Conservation (phyloP, 2,888 invertebrate species). For the Torymus auratus region DNA sequence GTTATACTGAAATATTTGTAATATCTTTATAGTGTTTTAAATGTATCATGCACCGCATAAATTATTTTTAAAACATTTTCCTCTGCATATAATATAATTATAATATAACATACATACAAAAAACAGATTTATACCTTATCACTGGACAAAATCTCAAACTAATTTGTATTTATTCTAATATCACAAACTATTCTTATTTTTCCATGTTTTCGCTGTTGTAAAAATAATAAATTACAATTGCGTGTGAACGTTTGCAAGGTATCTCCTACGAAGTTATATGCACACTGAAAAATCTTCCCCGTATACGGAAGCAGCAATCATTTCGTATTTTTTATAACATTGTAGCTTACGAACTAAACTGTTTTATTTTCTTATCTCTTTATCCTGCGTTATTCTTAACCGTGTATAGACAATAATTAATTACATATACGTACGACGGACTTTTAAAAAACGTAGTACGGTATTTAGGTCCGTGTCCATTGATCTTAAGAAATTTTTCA, state of each 20-base stretch:
- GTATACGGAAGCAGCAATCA: constrained; percentile 32
- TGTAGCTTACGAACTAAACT: constrained; percentile 32
- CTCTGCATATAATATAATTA: constrained; percentile 7
- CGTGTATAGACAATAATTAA: not conserved
- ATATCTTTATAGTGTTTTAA: constrained; percentile 21
- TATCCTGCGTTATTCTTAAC: not conserved
- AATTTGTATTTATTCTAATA: constrained; percentile 54
- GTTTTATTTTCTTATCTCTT: not conserved
- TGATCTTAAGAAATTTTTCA: constrained; percentile 46
- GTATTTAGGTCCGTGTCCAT: not conserved
- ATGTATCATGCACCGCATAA: constrained; percentile 14
- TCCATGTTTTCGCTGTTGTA: constrained; percentile 33
- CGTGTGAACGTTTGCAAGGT: constrained; percentile 56
- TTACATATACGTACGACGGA: constrained; percentile 1
- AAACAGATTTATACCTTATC: constrained; percentile 41
- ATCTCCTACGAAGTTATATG: constrained; percentile 54
- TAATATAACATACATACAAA: constrained; percentile 39
- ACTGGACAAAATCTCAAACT: constrained; percentile 52
- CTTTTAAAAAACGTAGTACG: constrained; percentile 22
- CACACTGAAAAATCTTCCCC: constrained; percentile 54
- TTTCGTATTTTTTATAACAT: constrained; percentile 1
- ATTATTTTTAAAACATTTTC: constrained; percentile 48
- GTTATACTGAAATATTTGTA: constrained; percentile 22
- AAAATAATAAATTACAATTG: constrained; percentile 51
- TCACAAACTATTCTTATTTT: constrained; percentile 57